Base-by-base conservation (phyloP, 2,113 vertebrate species). In the Melanerpes formicivorus region DNA sequence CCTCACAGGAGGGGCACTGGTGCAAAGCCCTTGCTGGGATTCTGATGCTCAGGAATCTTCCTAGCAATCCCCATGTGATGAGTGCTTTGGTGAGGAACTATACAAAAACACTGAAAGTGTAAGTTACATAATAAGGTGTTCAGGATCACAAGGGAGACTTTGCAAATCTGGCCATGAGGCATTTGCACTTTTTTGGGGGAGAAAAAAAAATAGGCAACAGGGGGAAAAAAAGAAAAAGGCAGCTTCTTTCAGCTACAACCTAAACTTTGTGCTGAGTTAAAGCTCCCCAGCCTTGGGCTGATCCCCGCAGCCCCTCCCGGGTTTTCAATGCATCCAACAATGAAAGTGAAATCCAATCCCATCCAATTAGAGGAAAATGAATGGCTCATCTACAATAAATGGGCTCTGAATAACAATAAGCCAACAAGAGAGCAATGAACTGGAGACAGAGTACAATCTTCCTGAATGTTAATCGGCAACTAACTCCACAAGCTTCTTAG, bases 341-440 rank as follows among this genome's bases (percentile, higher is more conserved):
- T 96, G 93, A 95, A 96, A 95, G 87, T 95, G 95, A 96, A 97
- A 97, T 95, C 90, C 96, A 97, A 78, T 96, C 93, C 95, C 95
- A 95, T 93, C 95, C 96, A 96, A 96, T 97, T 97, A 96, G 93
- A 94, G 84, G 93, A 95, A 92, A 95, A 96, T 95, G 94, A 97
- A 96, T 95, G 90, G 87, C 88, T 95, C 94, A 94, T 94, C 90
- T 94, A 92, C 93, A 94, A 93, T 96, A 95, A 97, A 96, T 93
- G 89, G 90, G 84, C 90, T 97, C 93, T 96, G 91, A 96, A 94
- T 97, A 95, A 97, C 96, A 97, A 96, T 96, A 95, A 93, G 85
- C 95, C 93, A 96, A 97, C 90, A 97, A 96, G 93, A 97, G 93
- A 97, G 93, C 93, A 96, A 96, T 95, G 95, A 96, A 96, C 95